Evolutionary conservation across 2,888 invertebrate species (phyloP).

Genomic region (Ceraclea dissimilis): DNA sequence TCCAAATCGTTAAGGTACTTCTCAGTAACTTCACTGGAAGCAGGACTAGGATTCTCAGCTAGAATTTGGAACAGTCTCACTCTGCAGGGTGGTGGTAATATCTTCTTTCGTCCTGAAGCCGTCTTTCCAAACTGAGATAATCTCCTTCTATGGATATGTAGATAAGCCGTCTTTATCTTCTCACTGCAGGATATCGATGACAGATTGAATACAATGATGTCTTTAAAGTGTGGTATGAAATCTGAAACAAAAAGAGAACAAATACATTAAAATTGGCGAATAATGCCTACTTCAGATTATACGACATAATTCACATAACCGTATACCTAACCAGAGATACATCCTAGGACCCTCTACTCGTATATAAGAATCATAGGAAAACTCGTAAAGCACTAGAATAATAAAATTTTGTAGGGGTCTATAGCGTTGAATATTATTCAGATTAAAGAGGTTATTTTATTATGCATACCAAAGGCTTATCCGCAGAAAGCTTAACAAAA

Average conservation of each 20-base stretch:
- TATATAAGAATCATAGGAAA: no score
- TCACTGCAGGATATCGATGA: constrained; percentile 10
- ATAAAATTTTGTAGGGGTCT: no score
- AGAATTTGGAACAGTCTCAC: constrained; percentile 26
- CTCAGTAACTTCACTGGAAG: constrained; percentile 3
- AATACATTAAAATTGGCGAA: no score
- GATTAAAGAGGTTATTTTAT: no score
- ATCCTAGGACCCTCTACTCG: no score
- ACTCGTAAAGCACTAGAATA: no score
- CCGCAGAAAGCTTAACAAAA: no score
- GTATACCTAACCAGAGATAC: no score
- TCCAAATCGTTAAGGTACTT: constrained; percentile 19
- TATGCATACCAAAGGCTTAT: no score
- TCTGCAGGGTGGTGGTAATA: constrained; percentile 26
- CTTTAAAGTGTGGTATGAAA: constrained; percentile 23
- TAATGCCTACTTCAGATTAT: no score
- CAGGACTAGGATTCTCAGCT: constrained; percentile 6
- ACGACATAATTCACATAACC: no score
- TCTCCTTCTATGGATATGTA: constrained; percentile 24
- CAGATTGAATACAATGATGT: constrained; percentile 21
- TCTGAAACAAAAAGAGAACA: constrained; percentile 14
- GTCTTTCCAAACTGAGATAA: constrained; percentile 8
- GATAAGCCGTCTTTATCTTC: constrained; percentile 24
- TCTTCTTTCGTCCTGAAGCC: constrained; percentile 4
- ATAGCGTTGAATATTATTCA: no score